A percentile compares a stretch with the other conserved stretches of the same genome.
phyloP scores from a whole-genome alignment of 1,140 invertebrate species.

The Muscidifurax raptorellus region DNA sequence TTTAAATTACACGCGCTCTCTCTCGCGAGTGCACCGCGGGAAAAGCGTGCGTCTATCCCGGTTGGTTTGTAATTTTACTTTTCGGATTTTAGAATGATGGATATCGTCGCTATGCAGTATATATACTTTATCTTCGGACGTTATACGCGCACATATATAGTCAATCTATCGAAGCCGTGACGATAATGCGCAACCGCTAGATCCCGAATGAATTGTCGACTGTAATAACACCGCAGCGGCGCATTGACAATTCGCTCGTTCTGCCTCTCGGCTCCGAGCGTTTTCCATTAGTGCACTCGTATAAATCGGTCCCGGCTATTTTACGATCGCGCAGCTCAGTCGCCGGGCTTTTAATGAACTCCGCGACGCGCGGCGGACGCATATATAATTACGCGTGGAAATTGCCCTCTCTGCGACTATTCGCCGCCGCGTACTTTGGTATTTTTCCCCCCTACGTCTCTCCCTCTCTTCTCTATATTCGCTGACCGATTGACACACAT shows the following conservation, averaged over 20 bases:
- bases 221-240: not conserved
- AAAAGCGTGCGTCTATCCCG: not conserved
- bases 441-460: not conserved
- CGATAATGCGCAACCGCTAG: not conserved
- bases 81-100: not conserved
- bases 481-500: constrained; percentile 20
- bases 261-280: not conserved
- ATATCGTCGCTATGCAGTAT: no score
- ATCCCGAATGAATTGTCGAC: not conserved
- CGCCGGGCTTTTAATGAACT: constrained; percentile 28
- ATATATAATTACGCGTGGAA: constrained; percentile 25
- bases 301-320: constrained; percentile 2
- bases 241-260: not conserved
- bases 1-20: constrained; percentile 31
- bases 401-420: not conserved
- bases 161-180: not conserved
- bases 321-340: constrained; percentile 19
- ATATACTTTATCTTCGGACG: no score
- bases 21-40: no score
- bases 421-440: not conserved
- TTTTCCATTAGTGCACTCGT: constrained; percentile 21
- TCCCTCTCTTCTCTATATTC: not conserved
- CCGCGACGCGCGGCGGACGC: not conserved
- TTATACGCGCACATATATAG: not conserved
- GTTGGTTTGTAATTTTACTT: not conserved